These are phyloP conservation scores for Sycobia sp. DNA, from an alignment of 1,140 invertebrate species.

Conservation along the genomic window DNA sequence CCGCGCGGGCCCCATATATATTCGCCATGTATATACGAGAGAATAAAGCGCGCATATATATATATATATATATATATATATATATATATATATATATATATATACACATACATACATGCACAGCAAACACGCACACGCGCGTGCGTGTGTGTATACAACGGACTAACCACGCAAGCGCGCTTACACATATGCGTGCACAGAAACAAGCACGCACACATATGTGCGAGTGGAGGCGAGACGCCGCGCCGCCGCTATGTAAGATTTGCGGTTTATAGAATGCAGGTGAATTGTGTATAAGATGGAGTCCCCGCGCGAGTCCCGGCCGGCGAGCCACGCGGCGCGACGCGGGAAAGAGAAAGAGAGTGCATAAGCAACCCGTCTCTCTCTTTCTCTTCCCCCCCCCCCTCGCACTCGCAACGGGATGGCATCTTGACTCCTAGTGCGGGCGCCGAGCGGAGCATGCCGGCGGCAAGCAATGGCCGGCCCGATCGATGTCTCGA, in stretches of 20 bases:
- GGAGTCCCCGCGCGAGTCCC: neutral
- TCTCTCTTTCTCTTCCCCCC: too few species aligned
- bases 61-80: too few species aligned
- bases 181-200: neutral
- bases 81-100: too few species aligned
- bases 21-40: too few species aligned
- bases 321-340: neutral
- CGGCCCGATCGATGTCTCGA: slow-evolving; percentile 58
- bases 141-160: too few species aligned
- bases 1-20: too few species aligned
- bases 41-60: too few species aligned
- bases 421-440: slow-evolving; percentile 62
- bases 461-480: slow-evolving; percentile 54
- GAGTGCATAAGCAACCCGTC: neutral
- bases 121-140: too few species aligned
- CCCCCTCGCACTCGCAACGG: slow-evolving; percentile 39
- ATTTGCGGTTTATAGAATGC: neutral
- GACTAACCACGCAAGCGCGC: too few species aligned
- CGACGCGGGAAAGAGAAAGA: slow-evolving; percentile 12
- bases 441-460: slow-evolving; percentile 42
- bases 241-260: neutral
- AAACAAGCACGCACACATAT: neutral
- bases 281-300: slow-evolving; percentile 22
- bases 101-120: too few species aligned
- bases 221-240: neutral